Evolutionary conservation across 2,113 vertebrate species (phyloP).

Genomic region (Pipra filicauda): DNA sequence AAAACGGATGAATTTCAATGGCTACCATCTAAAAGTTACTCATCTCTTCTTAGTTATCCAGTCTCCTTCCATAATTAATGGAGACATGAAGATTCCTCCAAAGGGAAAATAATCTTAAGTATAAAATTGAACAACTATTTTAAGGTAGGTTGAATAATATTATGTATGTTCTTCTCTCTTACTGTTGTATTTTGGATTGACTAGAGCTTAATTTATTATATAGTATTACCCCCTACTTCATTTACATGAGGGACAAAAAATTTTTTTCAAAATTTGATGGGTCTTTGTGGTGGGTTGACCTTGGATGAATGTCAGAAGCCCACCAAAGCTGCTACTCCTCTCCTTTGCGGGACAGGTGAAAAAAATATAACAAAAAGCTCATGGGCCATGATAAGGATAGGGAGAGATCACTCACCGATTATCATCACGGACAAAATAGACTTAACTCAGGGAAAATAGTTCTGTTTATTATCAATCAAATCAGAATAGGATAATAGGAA

Average conservation of each 20-base stretch:
- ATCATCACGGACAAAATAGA: background rate
- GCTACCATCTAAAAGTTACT: background rate
- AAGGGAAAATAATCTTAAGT: background rate
- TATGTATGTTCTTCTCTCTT: background rate
- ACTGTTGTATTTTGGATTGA: background rate
- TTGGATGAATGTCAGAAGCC: background rate
- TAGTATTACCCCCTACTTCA: background rate
- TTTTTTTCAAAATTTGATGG: background rate
- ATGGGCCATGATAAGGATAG: background rate
- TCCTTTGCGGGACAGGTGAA: background rate
- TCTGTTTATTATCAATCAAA: background rate
- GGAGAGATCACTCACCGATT: background rate
- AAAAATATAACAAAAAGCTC: background rate
- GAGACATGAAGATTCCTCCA: background rate
- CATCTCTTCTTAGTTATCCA: background rate
- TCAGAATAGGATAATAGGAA: background rate
- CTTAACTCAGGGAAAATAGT: background rate
- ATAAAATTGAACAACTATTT: background rate
- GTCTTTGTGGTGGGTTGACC: background rate
- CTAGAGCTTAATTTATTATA: background rate
- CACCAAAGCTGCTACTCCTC: background rate
- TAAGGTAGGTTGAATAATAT: background rate
- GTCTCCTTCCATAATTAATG: background rate
- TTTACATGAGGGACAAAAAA: background rate
- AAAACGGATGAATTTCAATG: background rate